Conservation (phyloP, 2,797 vertebrate genomes). For the Gadopsis marmoratus region DNA sequence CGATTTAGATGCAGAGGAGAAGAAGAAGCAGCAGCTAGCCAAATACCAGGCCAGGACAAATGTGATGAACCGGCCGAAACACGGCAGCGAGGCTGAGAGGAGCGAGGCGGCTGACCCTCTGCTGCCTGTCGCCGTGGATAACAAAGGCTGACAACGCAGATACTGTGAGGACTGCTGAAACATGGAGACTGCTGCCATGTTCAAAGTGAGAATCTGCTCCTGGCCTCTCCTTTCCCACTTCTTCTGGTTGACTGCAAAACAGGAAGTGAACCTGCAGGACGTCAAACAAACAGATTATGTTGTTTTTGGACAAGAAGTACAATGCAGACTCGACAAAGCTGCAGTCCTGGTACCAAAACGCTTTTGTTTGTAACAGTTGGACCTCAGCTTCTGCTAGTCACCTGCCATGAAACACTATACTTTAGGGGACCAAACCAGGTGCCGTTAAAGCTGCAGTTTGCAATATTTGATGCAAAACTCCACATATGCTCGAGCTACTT, state of each 20-base stretch:
- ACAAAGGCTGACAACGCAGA: conserved; percentile 37
- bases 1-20: conserved; percentile 12
- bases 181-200: not conserved
- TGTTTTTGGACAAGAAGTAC: not conserved
- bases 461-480: too few relatives aligned
- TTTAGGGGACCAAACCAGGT: not conserved
- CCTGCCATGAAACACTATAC: not conserved
- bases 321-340: not conserved
- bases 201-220: not conserved
- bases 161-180: not conserved
- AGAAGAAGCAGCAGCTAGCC: conserved; percentile 49
- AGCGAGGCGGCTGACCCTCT: conserved; percentile 61
- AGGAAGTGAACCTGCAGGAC: conserved; percentile 5
- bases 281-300: not conserved
- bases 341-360: not conserved
- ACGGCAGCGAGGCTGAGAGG: conserved; percentile 8
- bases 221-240: not conserved
- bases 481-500: not conserved
- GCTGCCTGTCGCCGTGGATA: conserved; percentile 51
- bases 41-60: conserved; percentile 43
- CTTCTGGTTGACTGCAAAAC: not conserved
- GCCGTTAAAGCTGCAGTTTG: not conserved
- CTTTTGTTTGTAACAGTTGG: not conserved
- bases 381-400: not conserved
- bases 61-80: not conserved